phyloP scores from a whole-genome alignment of 2,797 vertebrate genomes.

The Etheostoma perlongum region DNA sequence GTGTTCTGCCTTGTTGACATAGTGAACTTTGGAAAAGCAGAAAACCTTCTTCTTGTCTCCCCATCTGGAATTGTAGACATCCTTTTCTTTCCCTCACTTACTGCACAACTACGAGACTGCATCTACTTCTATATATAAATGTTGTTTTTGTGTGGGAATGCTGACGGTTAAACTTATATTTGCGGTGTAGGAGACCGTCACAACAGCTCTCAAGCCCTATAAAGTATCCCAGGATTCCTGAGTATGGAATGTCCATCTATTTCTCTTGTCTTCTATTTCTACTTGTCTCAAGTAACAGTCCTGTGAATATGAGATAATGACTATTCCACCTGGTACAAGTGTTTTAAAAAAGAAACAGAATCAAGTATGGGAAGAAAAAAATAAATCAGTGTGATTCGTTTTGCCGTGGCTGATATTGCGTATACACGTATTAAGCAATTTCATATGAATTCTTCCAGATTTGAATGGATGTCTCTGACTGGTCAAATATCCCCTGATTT shows the following conservation, averaged over 20 bases:
- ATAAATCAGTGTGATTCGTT: constrained; percentile 56
- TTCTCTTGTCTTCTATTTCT: constrained; percentile 36
- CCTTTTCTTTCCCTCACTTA: constrained; percentile 1
- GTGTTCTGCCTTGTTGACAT: constrained; percentile 34
- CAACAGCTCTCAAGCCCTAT: constrained; percentile 50
- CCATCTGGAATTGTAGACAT: constrained; percentile 39
- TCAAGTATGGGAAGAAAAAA: constrained; percentile 39
- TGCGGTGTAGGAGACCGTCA: constrained; percentile 41
- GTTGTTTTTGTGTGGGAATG: constrained; percentile 33
- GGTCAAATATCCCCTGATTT: constrained; percentile 14
- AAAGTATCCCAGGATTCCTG: constrained; percentile 59
- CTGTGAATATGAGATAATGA: constrained; percentile 57
- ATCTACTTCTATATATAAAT: constrained; percentile 4
- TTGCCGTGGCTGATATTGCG: constrained; percentile 23
- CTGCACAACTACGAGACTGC: constrained; percentile 16
- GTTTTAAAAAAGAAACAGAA: constrained; percentile 47
- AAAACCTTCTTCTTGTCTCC: background rate
- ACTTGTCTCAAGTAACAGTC: constrained; percentile 27
- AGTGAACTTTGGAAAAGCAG: constrained; percentile 13
- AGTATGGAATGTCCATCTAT: constrained; percentile 56
- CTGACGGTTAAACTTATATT: constrained; percentile 39
- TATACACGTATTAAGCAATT: constrained; percentile 1
- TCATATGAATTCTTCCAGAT: constrained; percentile 30
- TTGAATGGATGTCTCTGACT: constrained; percentile 27
- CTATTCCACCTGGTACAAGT: constrained; percentile 70